Evolutionary conservation across 2,113 vertebrate species (phyloP), one percentile per base, ranked within the genome.

Genomic region (Eudyptes chrysolophus): DNA sequence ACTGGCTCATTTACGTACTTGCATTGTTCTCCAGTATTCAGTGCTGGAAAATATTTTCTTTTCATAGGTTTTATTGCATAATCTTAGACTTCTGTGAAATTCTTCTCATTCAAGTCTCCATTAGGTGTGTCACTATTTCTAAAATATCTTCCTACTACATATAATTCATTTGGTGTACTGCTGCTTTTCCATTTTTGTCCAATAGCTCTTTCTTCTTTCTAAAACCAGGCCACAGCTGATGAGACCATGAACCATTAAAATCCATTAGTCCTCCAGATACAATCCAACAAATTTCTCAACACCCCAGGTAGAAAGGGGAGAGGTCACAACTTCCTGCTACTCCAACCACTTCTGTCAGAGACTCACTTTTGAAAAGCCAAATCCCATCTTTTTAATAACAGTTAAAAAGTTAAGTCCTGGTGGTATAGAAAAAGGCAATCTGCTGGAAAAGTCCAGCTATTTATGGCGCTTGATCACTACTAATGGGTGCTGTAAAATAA

Each of bases 141-240:
- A 91, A 84, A 91, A 54, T 57, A 91, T 27, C 77, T 54, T 90
- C 86, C 68, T 85, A 89, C 74, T 69, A 79, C 70, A 36, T 49
- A 55, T 34, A 93, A 87, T 51, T 85, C 42, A 94, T 92, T 70
- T 70, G 66, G 62, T 66, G 20, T 65, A 74, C 68, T 92, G 84
- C 54, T 94, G 57, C 42, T 85, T 92, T 93, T 96, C 93, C 81
- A 91, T 94, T 96, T 89, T 90, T 91, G 82, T 38, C 82, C 70
- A 79, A 84, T 55, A 83, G 74, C 26, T 78, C 40, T 82, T 57
- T 82, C 38, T 97, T 74, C 52, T 83, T 94, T 87, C 71, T 78
- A 87, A 91, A 96, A 79, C 16, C 58, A 75, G 76, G 55, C 69
- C n/a, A 42, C 66, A 84, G 87, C 72, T 42, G 69, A 95, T 89